phyloP scores from a whole-genome alignment of 2,888 invertebrate genomes.

The Lepidonotus clava region DNA sequence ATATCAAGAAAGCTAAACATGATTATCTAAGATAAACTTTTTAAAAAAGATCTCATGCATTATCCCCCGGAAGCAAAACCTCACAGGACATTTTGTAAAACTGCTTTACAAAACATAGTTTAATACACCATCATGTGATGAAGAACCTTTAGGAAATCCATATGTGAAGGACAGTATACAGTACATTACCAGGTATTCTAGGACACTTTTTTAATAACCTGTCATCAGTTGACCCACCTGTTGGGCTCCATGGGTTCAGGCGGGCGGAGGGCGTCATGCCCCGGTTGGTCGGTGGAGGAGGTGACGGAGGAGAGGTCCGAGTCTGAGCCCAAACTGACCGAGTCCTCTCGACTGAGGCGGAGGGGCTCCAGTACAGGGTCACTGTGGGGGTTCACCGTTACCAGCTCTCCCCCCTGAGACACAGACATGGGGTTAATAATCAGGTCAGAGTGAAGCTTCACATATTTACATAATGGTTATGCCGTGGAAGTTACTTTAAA shows the following conservation, averaged over 20 bases:
- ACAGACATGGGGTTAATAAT: too few species aligned
- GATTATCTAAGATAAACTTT: too few species aligned
- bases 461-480: neutral
- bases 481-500: neutral
- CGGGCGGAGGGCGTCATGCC: constrained; percentile 3
- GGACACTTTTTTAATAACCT: too few species aligned
- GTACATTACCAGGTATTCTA: too few species aligned
- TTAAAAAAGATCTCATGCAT: too few species aligned
- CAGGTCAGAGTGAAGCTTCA: neutral
- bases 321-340: constrained; percentile 20
- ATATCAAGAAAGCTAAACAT: too few species aligned
- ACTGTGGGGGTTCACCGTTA: constrained; percentile 51
- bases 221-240: neutral
- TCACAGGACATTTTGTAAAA: too few species aligned
- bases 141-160: too few species aligned
- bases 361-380: constrained; percentile 52
- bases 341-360: constrained; percentile 11
- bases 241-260: constrained; percentile 14
- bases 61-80: too few species aligned
- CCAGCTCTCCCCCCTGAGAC: constrained; percentile 45
- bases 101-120: too few species aligned
- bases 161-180: too few species aligned
- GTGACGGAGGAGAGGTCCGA: constrained; percentile 46
- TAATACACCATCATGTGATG: too few species aligned
- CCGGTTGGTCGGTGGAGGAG: constrained; percentile 37